phyloP scores from a whole-genome alignment of 2,797 vertebrate species.

The Molossus molossus region DNA sequence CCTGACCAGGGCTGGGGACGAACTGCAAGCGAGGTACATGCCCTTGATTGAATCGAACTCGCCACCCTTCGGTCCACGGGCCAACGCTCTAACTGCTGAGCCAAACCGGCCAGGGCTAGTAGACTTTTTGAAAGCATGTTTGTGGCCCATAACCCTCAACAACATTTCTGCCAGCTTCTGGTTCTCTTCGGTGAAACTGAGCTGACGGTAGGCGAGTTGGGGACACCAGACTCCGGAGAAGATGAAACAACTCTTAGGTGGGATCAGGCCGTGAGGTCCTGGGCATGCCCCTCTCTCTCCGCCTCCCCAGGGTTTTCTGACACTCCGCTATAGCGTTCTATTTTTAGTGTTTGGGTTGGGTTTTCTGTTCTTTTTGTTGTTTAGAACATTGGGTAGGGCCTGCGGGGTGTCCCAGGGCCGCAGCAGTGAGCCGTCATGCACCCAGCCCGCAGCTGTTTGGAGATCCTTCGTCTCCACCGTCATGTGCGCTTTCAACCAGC shows the following conservation, averaged over 20 bases:
- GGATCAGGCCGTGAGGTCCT: background rate
- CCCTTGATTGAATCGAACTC: no score
- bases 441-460: background rate
- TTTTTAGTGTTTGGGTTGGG: conserved; percentile 33
- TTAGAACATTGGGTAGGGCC: background rate
- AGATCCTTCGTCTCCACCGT: no score
- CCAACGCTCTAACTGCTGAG: no score
- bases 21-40: no score
- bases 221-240: background rate
- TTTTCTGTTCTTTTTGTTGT: no score
- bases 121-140: no score
- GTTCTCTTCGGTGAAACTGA: background rate
- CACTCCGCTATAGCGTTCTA: background rate
- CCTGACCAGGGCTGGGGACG: no score
- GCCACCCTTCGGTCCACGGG: no score
- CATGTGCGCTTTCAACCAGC: no score
- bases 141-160: no score
- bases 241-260: background rate
- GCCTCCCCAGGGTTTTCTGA: fast-evolving
- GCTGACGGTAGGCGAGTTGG: background rate
- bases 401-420: background rate
- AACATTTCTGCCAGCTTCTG: background rate
- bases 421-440: background rate
- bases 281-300: fast-evolving
- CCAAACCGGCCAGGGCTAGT: no score